Percentiles rank a stretch among this genome's conserved stretches.
Conservation (phyloP, 2,888 invertebrate species). For the Mesorhabditis spiculigera region DNA sequence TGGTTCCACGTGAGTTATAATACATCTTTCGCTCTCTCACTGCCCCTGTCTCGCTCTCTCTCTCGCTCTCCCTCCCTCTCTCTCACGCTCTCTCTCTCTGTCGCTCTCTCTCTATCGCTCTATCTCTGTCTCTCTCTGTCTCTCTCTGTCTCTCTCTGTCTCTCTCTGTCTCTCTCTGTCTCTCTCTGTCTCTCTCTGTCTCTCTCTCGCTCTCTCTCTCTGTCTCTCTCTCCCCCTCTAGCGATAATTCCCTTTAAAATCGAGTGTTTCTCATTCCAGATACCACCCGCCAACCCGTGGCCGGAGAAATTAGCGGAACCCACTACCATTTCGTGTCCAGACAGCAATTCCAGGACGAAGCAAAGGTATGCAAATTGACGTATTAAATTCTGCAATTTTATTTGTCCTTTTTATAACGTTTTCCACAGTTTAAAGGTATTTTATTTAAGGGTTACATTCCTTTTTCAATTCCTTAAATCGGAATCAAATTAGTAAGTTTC, state of each 20-base stretch:
- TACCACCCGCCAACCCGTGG: conserved; percentile 80
- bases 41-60: too few relatives aligned
- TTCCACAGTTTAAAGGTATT: not conserved
- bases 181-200: too few relatives aligned
- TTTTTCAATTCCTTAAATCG: not conserved
- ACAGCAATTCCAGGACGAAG: conserved; percentile 39
- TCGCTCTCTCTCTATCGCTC: too few relatives aligned
- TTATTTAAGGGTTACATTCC: not conserved
- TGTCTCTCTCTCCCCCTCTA: not conserved
- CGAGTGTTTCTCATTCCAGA: conserved; percentile 65
- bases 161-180: too few relatives aligned
- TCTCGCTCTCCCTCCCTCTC: not conserved
- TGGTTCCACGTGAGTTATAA: conserved; percentile 91
- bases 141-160: too few relatives aligned
- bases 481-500: conserved; percentile 59
- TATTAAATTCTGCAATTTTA: not conserved
- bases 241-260: not conserved
- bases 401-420: not conserved
- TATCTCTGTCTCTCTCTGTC: too few relatives aligned
- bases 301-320: conserved; percentile 88
- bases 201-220: too few relatives aligned
- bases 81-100: conserved; percentile 9
- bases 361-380: conserved; percentile 14
- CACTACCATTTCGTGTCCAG: conserved; percentile 97
- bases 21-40: too few relatives aligned